phyloP scores from a whole-genome alignment of 2,113 vertebrate genomes.

The Triplophysa dalaica region DNA sequence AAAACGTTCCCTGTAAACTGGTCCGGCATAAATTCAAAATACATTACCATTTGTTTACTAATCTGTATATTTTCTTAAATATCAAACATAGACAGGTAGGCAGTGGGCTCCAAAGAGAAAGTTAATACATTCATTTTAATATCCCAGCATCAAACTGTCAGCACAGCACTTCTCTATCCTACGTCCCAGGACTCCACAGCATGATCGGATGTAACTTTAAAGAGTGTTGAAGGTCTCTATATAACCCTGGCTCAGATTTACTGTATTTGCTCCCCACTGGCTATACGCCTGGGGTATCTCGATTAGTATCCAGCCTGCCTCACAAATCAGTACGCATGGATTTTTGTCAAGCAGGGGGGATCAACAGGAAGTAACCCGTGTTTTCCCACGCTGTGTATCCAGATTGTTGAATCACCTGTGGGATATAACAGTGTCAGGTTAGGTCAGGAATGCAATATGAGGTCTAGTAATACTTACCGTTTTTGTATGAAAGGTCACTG shows the following conservation, averaged over 20 bases:
- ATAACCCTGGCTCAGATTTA: conserved; percentile 20
- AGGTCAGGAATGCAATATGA: not conserved
- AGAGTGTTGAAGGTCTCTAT: conserved; percentile 3
- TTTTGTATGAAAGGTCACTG: not conserved
- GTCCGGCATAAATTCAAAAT: no score
- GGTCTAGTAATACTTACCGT: not conserved
- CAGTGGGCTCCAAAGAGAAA: not conserved
- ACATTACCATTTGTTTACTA: no score
- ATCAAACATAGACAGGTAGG: no score
- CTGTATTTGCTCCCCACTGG: not conserved
- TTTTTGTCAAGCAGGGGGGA: conserved; percentile 6
- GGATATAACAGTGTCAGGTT: not conserved
- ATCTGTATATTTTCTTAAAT: no score
- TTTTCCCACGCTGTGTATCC: not conserved
- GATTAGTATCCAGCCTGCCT: not conserved
- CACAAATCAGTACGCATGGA: conserved; percentile 14
- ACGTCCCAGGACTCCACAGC: not conserved
- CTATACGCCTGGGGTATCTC: not conserved
- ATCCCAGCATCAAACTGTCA: not conserved
- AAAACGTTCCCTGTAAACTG: no score
- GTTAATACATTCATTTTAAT: not conserved
- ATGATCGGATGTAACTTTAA: conserved; percentile 27
- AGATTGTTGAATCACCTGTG: not conserved
- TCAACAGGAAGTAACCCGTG: conserved; percentile 5
- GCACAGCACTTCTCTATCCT: not conserved